Percentiles rank a stretch among this genome's conserved stretches.
These are phyloP conservation scores for Lontra canadensis DNA, from an alignment of 2,113 vertebrate genomes.

Conservation along the genomic window DNA sequence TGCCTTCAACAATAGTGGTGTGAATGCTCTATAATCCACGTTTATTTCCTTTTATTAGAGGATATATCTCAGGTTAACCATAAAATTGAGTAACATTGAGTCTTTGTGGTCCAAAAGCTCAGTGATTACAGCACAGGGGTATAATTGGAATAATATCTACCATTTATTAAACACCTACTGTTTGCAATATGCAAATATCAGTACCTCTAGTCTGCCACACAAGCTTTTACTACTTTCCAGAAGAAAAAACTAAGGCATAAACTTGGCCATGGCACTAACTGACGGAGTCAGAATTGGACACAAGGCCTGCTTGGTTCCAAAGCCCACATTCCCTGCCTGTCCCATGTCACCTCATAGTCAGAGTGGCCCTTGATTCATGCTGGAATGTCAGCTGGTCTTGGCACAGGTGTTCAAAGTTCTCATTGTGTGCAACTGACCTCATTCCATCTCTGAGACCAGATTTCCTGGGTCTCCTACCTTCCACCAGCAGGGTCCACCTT, in stretches of 20 bases:
- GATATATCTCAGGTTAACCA: constrained; percentile 9
- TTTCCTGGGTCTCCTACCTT: not conserved
- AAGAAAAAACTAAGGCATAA: not conserved
- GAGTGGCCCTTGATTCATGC: not conserved
- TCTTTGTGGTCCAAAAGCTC: constrained; percentile 15
- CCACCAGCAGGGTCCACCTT: not conserved
- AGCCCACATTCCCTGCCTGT: not conserved
- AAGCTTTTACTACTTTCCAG: not conserved
- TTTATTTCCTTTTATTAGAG: constrained; percentile 61
- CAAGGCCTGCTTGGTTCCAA: not conserved
- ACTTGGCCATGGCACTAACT: not conserved
- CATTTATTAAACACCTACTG: constrained; percentile 4
- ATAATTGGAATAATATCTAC: not conserved
- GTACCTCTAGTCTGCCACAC: not conserved
- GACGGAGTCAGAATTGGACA: not conserved
- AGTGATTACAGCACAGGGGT: not conserved
- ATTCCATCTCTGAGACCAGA: not conserved
- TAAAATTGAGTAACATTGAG: not conserved
- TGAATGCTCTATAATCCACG: constrained; percentile 39
- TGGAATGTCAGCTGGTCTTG: not conserved
- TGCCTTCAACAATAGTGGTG: constrained; percentile 37
- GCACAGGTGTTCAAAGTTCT: not conserved
- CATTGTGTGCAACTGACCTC: not conserved
- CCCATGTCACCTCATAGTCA: too few species aligned
- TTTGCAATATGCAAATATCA: not conserved